phyloP scores from a whole-genome alignment of 2,888 invertebrate genomes.

The Acleris holmiana region DNA sequence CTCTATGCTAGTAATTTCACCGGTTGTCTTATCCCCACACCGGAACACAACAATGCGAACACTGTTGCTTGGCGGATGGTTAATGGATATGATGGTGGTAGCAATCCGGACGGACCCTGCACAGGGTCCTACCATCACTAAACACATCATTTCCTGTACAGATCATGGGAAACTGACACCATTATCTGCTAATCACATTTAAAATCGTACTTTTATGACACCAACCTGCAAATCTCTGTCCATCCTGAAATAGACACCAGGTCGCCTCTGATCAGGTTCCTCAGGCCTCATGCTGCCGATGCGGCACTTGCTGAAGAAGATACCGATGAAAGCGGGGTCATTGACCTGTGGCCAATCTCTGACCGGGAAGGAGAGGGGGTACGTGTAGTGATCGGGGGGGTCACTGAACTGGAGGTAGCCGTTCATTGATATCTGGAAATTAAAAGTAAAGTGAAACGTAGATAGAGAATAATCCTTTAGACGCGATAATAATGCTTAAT shows the following conservation, averaged over 20 bases:
- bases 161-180: no score
- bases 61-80: no score
- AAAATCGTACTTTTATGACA: background rate
- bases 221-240: conserved; percentile 78
- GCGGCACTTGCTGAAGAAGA: conserved; percentile 95
- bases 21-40: no score
- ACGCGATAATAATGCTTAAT: no score
- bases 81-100: no score
- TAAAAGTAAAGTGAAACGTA: conserved; percentile 1
- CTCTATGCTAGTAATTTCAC: no score
- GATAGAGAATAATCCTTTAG: no score
- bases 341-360: conserved; percentile 93
- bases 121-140: no score
- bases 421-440: conserved; percentile 89
- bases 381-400: conserved; percentile 92
- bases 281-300: conserved; percentile 89
- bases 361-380: conserved; percentile 94
- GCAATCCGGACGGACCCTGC: no score
- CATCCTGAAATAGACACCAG: conserved; percentile 93
- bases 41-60: no score
- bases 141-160: no score
- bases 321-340: conserved; percentile 97
- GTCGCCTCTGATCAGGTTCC: conserved; percentile 89
- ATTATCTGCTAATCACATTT: no score
- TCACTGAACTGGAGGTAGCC: conserved; percentile 96